These are phyloP conservation scores for Nothobranchius kuhntae DNA, from an alignment of 2,113 vertebrate genomes.

Conservation along the genomic window DNA sequence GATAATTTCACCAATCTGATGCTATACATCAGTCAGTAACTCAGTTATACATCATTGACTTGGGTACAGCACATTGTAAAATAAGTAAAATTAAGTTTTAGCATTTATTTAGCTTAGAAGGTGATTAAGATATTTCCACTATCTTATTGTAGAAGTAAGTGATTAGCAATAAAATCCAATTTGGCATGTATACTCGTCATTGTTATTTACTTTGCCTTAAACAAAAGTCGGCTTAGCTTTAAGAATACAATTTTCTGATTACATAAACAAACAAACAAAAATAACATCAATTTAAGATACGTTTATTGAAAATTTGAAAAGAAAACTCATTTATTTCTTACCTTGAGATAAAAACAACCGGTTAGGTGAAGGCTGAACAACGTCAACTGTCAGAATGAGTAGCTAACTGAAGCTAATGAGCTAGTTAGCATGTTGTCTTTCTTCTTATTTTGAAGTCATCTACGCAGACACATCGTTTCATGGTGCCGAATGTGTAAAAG, in stretches of 20 bases:
- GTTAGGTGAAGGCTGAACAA: conserved; percentile 24
- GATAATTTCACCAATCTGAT: no score
- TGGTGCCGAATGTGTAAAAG: background rate
- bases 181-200: no score
- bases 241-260: background rate
- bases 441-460: conserved; percentile 1
- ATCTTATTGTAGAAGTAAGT: no score
- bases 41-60: no score
- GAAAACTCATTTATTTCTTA: conserved; percentile 5
- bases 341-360: conserved; percentile 4
- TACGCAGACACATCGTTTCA: background rate
- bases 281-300: background rate
- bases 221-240: background rate
- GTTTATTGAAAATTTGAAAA: background rate
- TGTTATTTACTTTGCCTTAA: background rate
- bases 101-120: no score
- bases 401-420: conserved; percentile 32
- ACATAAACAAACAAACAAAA: background rate
- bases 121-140: no score
- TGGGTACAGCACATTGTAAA: no score
- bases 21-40: no score
- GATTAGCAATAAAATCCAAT: no score
- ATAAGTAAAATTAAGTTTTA: no score
- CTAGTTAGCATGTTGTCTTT: conserved; percentile 17
- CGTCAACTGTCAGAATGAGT: conserved; percentile 15